These are phyloP conservation scores for Drosophila mimica DNA, from an alignment of 2,888 invertebrate genomes.

Conservation along the genomic window DNA sequence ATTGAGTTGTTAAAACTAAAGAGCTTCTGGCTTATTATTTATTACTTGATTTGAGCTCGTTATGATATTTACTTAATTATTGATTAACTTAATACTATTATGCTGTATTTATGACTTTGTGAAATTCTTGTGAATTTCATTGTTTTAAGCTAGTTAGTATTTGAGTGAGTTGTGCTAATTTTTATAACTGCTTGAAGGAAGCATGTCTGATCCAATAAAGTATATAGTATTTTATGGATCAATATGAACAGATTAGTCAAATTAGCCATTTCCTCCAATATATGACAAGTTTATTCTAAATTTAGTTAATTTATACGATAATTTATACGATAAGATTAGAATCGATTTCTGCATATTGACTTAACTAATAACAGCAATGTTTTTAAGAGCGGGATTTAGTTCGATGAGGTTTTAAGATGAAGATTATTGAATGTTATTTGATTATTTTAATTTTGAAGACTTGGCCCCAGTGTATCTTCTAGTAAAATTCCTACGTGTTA, in stretches of 20 bases:
- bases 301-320: background rate
- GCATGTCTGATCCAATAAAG: background rate
- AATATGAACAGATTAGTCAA: background rate
- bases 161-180: background rate
- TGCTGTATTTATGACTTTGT: background rate
- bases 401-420: background rate
- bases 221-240: background rate
- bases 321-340: too few species aligned
- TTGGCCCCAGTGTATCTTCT: accelerated
- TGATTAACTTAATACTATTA: background rate
- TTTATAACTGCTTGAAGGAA: background rate
- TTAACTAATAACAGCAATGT: background rate
- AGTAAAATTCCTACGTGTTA: background rate
- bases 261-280: background rate
- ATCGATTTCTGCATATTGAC: background rate
- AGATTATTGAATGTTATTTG: too few species aligned
- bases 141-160: background rate
- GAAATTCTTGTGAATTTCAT: background rate
- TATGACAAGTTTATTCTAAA: background rate
- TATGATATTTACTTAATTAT: background rate
- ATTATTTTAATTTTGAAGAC: background rate
- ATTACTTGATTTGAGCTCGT: background rate
- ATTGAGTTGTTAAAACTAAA: background rate
- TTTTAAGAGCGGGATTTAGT: background rate
- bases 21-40: background rate